These are phyloP conservation scores for Gymnogyps californianus DNA, from an alignment of 2,113 vertebrate genomes.

Conservation along the genomic window DNA sequence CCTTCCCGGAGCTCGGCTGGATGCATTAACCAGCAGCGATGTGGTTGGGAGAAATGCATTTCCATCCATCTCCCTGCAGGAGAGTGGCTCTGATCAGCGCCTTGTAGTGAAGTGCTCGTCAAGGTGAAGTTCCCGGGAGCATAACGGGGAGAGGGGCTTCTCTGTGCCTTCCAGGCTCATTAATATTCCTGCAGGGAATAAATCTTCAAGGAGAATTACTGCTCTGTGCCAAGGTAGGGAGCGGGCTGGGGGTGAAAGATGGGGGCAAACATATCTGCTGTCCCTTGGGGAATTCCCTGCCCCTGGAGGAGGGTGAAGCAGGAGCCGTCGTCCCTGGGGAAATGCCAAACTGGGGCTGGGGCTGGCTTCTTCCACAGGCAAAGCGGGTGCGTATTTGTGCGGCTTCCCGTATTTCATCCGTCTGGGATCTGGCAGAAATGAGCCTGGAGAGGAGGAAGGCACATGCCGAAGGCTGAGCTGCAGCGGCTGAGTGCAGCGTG, in stretches of 20 bases:
- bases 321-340: background rate
- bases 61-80: background rate
- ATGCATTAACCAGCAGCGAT: background rate
- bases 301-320: background rate
- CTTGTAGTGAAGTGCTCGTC: background rate
- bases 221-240: background rate
- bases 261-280: background rate
- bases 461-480: background rate
- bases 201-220: background rate
- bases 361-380: rapidly evolving
- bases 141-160: background rate
- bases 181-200: background rate
- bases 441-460: background rate
- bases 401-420: rapidly evolving
- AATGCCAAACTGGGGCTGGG: too few species aligned
- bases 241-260: background rate
- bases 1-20: background rate
- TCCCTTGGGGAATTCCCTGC: background rate
- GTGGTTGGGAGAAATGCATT: background rate
- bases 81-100: background rate
- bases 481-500: rapidly evolving
- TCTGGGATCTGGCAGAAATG: rapidly evolving
- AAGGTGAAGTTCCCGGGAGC: background rate
- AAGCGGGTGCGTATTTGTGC: background rate
- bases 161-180: background rate